Percentiles rank a stretch among this genome's conserved stretches.
phyloP scores from a whole-genome alignment of 2,888 invertebrate genomes.

The Archips xylosteana region DNA sequence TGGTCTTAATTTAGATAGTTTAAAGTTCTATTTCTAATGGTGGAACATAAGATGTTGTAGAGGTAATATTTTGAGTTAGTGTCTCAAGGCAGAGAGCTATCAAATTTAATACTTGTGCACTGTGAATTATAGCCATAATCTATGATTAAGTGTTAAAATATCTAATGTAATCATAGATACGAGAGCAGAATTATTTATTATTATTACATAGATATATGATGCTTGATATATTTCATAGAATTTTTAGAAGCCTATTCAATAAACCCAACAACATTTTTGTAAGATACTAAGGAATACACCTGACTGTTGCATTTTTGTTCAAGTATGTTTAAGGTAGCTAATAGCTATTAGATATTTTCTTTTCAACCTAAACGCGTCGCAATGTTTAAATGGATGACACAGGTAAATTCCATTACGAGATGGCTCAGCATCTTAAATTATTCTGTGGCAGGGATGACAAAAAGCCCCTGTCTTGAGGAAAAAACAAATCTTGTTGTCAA shows the following conservation, averaged over 20 bases:
- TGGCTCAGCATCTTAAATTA: conserved; percentile 39
- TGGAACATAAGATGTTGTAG: background rate
- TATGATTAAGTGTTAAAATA: too few relatives aligned
- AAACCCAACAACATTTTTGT: too few relatives aligned
- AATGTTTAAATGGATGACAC: conserved; percentile 19
- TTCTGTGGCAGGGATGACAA: conserved; percentile 62
- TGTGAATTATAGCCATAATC: background rate
- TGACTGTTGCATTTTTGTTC: too few relatives aligned
- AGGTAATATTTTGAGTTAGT: background rate
- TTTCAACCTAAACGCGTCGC: background rate
- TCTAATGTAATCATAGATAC: too few relatives aligned
- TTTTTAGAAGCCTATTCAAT: too few relatives aligned
- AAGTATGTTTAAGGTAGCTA: background rate
- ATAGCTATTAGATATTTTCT: background rate
- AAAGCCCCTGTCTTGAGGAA: conserved; percentile 56
- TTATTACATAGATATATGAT: too few relatives aligned
- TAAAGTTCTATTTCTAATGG: background rate
- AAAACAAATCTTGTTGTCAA: conserved; percentile 75
- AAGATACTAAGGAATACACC: too few relatives aligned
- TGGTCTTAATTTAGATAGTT: background rate
- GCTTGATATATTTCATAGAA: too few relatives aligned
- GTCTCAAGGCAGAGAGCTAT: background rate
- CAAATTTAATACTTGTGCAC: too few relatives aligned
- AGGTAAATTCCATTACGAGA: conserved; percentile 38
- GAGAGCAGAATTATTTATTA: too few relatives aligned